phyloP scores from a whole-genome alignment of 2,888 invertebrate species.

The Chrysolina americana region DNA sequence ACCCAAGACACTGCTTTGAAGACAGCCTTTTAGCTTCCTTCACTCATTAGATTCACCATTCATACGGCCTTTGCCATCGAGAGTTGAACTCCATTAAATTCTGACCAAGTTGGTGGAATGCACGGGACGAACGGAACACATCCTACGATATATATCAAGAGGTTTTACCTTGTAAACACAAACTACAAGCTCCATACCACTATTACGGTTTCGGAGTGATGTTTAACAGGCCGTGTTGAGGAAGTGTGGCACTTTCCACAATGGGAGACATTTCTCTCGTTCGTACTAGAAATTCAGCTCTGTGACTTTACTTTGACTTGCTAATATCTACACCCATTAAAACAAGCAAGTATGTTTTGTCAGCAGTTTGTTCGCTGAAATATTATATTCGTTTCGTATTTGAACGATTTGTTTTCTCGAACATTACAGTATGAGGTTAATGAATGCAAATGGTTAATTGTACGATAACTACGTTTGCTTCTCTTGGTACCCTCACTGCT shows the following conservation, averaged over 20 bases:
- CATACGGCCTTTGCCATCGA: neutral
- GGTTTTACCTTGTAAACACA: constrained; percentile 22
- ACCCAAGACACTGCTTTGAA: too few relatives aligned
- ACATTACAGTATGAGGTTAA: too few relatives aligned
- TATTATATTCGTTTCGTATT: neutral
- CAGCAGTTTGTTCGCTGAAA: neutral
- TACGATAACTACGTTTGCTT: too few relatives aligned
- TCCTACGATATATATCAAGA: constrained; percentile 12
- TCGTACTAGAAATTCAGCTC: constrained; percentile 3
- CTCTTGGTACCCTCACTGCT: too few relatives aligned
- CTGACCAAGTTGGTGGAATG: constrained; percentile 9
- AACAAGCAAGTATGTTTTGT: neutral
- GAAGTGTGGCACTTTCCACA: constrained; percentile 33
- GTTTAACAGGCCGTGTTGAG: constrained; percentile 37
- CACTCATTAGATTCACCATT: neutral
- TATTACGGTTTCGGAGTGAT: constrained; percentile 34
- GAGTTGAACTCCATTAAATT: constrained; percentile 7
- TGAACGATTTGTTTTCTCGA: too few relatives aligned
- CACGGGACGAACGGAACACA: constrained; percentile 8
- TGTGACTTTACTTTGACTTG: constrained; percentile 19
- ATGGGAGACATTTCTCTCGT: constrained; percentile 25
- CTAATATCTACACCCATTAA: constrained; percentile 17
- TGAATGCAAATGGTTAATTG: too few relatives aligned
- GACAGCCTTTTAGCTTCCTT: neutral
- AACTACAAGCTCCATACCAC: constrained; percentile 28